These are phyloP conservation scores for Sebastes iracundus DNA, from an alignment of 2,797 vertebrate species.

Conservation along the genomic window DNA sequence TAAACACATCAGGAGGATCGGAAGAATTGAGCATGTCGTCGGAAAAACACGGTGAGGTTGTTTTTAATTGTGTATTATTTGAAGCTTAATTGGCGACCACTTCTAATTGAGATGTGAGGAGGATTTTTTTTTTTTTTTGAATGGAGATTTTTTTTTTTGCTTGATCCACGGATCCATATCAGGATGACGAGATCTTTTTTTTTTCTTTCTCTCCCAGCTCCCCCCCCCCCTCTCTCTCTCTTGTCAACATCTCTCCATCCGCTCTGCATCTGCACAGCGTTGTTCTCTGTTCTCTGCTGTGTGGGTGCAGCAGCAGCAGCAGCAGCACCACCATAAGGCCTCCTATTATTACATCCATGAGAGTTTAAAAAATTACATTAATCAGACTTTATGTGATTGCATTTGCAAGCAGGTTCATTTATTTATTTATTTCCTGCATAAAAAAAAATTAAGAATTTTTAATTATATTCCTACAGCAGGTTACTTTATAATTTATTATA, in stretches of 20 bases:
- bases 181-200: neutral
- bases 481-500: neutral
- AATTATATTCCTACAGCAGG: neutral
- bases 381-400: neutral
- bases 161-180: neutral
- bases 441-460: no score
- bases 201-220: neutral
- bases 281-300: constrained; percentile 47
- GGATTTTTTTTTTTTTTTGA: neutral
- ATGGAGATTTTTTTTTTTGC: neutral
- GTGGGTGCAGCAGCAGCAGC: constrained; percentile 56
- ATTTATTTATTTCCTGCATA: neutral
- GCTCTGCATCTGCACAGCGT: constrained; percentile 28
- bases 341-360: neutral
- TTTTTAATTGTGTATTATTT: constrained; percentile 3
- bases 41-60: constrained; percentile 84
- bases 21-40: constrained; percentile 77
- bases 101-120: neutral
- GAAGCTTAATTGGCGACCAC: constrained; percentile 5
- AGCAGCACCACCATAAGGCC: constrained; percentile 15
- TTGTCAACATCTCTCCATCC: constrained; percentile 37
- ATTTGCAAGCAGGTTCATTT: neutral
- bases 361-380: constrained; percentile 17
- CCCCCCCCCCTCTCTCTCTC: neutral
- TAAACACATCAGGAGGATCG: constrained; percentile 47